Evolutionary conservation across 2,888 invertebrate genomes (phyloP).

Genomic region (Limnephilus lunatus): DNA sequence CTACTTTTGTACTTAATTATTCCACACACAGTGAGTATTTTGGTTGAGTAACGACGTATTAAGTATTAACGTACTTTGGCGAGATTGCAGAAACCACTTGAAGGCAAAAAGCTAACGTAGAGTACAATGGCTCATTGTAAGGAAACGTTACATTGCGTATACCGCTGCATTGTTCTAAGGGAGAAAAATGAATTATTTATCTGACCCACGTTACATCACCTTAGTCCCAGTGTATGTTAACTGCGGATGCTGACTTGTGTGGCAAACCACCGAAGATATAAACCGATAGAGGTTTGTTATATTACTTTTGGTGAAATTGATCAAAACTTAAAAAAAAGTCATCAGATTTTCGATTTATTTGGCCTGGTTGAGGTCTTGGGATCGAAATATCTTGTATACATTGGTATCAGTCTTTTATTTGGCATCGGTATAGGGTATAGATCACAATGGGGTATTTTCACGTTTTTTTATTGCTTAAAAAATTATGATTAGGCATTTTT

Average conservation of each 20-base stretch:
- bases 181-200: constrained; percentile 29
- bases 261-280: background rate
- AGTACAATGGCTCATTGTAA: constrained; percentile 36
- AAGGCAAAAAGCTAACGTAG: constrained; percentile 1
- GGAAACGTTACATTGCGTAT: constrained; percentile 17
- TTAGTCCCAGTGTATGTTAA: background rate
- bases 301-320: too few relatives aligned
- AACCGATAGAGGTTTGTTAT: too few relatives aligned
- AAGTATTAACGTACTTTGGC: background rate
- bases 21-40: background rate
- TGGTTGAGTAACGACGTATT: background rate
- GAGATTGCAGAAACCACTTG: constrained; percentile 5
- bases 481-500: too few relatives aligned
- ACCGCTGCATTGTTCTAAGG: constrained; percentile 36
- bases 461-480: too few relatives aligned
- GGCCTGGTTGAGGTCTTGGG: too few relatives aligned
- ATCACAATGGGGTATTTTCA: too few relatives aligned
- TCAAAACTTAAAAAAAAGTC: too few relatives aligned
- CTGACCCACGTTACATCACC: constrained; percentile 22
- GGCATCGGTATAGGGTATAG: too few relatives aligned
- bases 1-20: background rate
- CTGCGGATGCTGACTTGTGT: background rate
- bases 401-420: too few relatives aligned
- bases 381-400: too few relatives aligned
- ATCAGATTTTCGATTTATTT: too few relatives aligned